Percentiles rank a stretch among this genome's conserved stretches.
These are phyloP conservation scores for Pachypsylla venusta DNA, from an alignment of 1,140 invertebrate genomes.

Conservation along the genomic window DNA sequence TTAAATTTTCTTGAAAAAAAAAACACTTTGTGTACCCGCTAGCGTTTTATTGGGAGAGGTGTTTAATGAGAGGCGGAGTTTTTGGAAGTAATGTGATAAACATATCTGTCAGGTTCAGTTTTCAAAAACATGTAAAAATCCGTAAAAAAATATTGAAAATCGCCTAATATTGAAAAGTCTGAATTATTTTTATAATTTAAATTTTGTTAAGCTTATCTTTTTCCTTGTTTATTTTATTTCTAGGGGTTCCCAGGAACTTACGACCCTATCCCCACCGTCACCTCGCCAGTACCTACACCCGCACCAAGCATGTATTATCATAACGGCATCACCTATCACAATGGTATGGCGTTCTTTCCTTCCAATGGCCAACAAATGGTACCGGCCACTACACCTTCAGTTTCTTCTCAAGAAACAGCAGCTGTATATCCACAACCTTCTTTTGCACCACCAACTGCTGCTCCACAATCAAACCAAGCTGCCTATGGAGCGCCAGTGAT, in stretches of 20 bases:
- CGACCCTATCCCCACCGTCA: constrained; percentile 13
- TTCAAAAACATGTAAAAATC: too few relatives aligned
- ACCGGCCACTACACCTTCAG: constrained; percentile 6
- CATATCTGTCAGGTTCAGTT: too few relatives aligned
- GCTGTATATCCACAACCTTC: neutral
- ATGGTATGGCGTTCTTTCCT: constrained; percentile 24
- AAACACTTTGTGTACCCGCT: too few relatives aligned
- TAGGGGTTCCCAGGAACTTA: constrained; percentile 16
- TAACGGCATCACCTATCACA: constrained; percentile 22
- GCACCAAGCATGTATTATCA: constrained; percentile 14
- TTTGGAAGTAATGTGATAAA: too few relatives aligned
- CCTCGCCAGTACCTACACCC: constrained; percentile 12
- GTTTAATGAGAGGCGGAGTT: too few relatives aligned
- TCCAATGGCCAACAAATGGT: constrained; percentile 13
- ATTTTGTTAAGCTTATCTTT: too few relatives aligned
- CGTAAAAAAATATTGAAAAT: too few relatives aligned
- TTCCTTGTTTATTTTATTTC: constrained; percentile 13
- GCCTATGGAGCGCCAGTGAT: constrained; percentile 1
- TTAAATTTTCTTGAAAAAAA: too few relatives aligned
- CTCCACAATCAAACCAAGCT: neutral
- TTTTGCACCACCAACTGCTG: neutral
- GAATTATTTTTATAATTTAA: too few relatives aligned
- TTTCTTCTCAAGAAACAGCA: neutral
- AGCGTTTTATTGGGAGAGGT: too few relatives aligned
- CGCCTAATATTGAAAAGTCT: too few relatives aligned